Evolutionary conservation across 2,888 invertebrate genomes (phyloP).

Genomic region (Dryomyza anilis): DNA sequence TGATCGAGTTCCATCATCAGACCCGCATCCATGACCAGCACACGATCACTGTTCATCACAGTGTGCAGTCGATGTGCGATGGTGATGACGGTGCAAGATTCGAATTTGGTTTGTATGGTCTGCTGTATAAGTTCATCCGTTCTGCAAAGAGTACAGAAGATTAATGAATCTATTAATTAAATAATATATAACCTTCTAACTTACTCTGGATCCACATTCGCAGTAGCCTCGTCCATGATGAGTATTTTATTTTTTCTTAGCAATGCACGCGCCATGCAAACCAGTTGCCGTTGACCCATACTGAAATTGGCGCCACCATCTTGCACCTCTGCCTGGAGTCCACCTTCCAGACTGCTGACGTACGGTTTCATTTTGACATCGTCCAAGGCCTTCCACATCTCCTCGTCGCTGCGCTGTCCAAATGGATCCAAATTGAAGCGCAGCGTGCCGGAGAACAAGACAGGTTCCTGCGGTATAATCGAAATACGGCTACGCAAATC

Average conservation of each 20-base stretch:
- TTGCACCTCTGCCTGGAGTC: constrained; percentile 68
- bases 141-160: constrained; percentile 58
- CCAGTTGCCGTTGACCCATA: constrained; percentile 84
- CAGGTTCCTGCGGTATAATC: constrained; percentile 92
- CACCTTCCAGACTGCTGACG: constrained; percentile 66
- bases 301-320: constrained; percentile 85
- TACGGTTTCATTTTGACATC: constrained; percentile 77
- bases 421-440: constrained; percentile 88
- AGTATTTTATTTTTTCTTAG: constrained; percentile 79
- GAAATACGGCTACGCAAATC: constrained; percentile 82
- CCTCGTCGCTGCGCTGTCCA: constrained; percentile 71
- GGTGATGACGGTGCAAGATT: constrained; percentile 84
- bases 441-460: constrained; percentile 81
- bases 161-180: no score
- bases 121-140: constrained; percentile 84
- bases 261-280: constrained; percentile 86
- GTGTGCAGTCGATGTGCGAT: constrained; percentile 91
- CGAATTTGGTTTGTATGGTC: constrained; percentile 79
- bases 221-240: constrained; percentile 89
- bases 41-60: constrained; percentile 86
- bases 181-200: constrained; percentile 39
- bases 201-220: constrained; percentile 86
- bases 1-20: constrained; percentile 76
- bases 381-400: constrained; percentile 78
- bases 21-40: constrained; percentile 82